Conservation (phyloP, 2,888 invertebrate genomes). For the Callinectes sapidus region DNA sequence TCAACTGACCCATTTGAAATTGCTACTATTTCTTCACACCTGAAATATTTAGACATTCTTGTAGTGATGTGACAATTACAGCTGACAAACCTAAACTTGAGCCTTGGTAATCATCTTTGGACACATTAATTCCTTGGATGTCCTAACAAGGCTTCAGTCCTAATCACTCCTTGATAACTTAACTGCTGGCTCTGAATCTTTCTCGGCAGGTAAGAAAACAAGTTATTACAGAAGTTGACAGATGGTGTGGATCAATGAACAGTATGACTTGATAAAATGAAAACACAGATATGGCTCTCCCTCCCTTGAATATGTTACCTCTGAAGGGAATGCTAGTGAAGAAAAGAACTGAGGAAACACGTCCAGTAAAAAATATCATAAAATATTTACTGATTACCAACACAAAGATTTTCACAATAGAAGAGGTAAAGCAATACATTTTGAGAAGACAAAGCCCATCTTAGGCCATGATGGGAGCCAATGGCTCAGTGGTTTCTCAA, state of each 20-base stretch:
- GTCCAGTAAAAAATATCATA: neutral
- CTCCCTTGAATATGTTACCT: neutral
- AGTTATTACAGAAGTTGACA: neutral
- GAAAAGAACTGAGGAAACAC: neutral
- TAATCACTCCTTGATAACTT: no score
- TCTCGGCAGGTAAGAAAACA: no score
- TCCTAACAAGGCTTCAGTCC: no score
- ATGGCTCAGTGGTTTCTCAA: no score
- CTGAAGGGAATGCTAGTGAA: neutral
- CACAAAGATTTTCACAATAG: neutral
- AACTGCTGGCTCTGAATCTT: no score
- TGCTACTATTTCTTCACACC: neutral
- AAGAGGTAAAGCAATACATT: neutral
- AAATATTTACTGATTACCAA: neutral
- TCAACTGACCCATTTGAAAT: neutral
- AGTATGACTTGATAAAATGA: neutral
- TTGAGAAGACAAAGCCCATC: neutral
- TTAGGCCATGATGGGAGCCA: no score
- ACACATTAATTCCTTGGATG: no score
- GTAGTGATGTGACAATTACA: no score
- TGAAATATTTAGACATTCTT: neutral
- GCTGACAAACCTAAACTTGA: no score
- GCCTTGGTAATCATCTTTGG: no score
- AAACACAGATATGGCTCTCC: neutral
- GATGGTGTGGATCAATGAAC: neutral